Conservation (phyloP, 2,797 vertebrate genomes). For the Oceanodroma leucorhoa region DNA sequence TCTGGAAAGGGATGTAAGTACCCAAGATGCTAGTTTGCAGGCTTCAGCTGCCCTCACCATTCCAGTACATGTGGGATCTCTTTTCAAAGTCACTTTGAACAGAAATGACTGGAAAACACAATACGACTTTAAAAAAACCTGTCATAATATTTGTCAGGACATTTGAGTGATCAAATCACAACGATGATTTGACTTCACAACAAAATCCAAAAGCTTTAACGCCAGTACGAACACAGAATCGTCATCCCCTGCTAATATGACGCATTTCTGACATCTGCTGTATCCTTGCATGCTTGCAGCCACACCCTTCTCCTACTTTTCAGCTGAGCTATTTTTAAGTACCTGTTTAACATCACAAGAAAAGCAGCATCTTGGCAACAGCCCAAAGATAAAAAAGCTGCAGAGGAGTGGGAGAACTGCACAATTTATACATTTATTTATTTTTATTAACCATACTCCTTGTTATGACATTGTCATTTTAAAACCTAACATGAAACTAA, state of each 20-base stretch:
- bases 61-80: background rate
- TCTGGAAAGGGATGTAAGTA: background rate
- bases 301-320: background rate
- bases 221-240: background rate
- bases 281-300: background rate
- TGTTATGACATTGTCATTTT: background rate
- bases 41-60: background rate
- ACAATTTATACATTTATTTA: background rate
- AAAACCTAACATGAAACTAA: background rate
- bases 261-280: background rate
- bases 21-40: background rate
- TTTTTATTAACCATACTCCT: background rate
- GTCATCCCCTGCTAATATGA: background rate
- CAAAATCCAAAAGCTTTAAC: background rate
- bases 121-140: background rate
- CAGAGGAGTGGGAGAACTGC: background rate
- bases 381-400: background rate
- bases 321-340: background rate
- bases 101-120: background rate
- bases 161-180: background rate
- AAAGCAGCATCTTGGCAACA: background rate
- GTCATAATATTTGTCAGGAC: background rate
- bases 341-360: background rate
- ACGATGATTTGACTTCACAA: background rate
- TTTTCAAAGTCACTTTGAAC: background rate